Evolutionary conservation across 1,140 invertebrate genomes (phyloP).

Genomic region (Chrysomallon squamiferum): DNA sequence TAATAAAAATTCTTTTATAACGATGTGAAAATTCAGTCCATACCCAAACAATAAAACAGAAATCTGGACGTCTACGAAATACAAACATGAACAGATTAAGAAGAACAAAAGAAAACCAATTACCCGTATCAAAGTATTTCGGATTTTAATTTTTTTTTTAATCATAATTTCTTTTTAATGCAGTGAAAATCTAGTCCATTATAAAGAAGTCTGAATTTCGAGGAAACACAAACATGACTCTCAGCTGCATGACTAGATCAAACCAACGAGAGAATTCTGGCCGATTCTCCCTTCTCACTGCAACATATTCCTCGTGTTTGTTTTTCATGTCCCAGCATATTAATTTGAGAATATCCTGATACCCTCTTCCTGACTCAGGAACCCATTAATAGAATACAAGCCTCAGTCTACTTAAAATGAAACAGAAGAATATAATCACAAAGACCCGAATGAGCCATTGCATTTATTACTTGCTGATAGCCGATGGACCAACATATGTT

Average conservation of each 20-base stretch:
- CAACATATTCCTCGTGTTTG: conserved; percentile 6
- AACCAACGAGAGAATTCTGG: neutral
- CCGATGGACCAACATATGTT: no score
- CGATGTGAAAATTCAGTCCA: no score
- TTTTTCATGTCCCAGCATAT: conserved; percentile 3
- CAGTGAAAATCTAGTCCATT: no score
- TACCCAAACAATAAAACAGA: no score
- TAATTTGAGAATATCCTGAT: conserved; percentile 3
- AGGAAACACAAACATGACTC: neutral
- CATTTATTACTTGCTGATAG: neutral
- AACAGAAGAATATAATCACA: conserved; percentile 2
- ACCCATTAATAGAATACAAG: conserved; percentile 1
- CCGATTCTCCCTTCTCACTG: neutral
- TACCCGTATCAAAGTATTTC: no score
- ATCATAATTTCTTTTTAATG: no score
- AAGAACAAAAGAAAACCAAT: no score
- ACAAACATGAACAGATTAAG: no score
- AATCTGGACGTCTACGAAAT: no score
- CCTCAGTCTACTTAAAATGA: neutral
- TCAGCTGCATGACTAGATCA: neutral
- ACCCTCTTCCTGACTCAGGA: conserved; percentile 8
- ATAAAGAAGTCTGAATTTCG: neutral
- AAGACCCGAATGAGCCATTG: neutral
- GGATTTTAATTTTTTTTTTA: no score
- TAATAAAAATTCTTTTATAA: no score